These are phyloP conservation scores for Pygmarrhopalites habei DNA, from an alignment of 1,140 invertebrate genomes.

Conservation along the genomic window DNA sequence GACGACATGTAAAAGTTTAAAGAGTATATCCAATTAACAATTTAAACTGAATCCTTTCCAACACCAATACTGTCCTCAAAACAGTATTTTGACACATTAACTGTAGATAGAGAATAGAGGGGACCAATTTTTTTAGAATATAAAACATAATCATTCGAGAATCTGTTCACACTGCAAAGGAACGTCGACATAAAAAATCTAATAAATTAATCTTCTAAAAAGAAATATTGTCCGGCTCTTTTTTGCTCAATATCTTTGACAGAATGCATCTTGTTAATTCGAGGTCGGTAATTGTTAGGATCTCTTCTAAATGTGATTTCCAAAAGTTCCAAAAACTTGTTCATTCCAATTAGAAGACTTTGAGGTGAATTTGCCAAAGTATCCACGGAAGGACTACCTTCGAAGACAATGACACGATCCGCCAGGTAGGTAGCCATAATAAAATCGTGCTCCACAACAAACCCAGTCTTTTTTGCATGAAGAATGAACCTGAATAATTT, in stretches of 20 bases:
- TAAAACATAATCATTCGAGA: too few species aligned
- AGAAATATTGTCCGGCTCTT: slow-evolving; percentile 94
- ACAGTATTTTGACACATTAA: too few species aligned
- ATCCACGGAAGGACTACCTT: slow-evolving; percentile 80
- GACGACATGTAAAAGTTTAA: too few species aligned
- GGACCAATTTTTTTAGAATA: too few species aligned
- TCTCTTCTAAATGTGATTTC: slow-evolving; percentile 97
- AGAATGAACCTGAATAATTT: slow-evolving; percentile 97
- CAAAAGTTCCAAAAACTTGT: slow-evolving; percentile 90
- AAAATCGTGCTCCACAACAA: slow-evolving; percentile 99
- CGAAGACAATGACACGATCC: slow-evolving; percentile 97
- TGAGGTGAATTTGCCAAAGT: slow-evolving; percentile 89
- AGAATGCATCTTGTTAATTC: slow-evolving; percentile 95
- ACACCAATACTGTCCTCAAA: too few species aligned
- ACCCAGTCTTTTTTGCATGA: slow-evolving; percentile 98
- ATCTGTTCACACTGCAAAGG: too few species aligned
- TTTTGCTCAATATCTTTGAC: slow-evolving; percentile 99
- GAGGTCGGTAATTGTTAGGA: slow-evolving; percentile 95
- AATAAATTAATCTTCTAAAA: slow-evolving; percentile 93
- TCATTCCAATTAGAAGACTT: slow-evolving; percentile 94
- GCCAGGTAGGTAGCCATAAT: slow-evolving; percentile 99
- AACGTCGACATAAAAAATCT: too few species aligned
- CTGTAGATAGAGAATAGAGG: too few species aligned
- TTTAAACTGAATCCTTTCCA: too few species aligned
- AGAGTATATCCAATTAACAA: too few species aligned